Percentiles rank a stretch among this genome's conserved stretches.
These are phyloP conservation scores for Galbula dea DNA, from an alignment of 2,113 vertebrate genomes.

Conservation along the genomic window DNA sequence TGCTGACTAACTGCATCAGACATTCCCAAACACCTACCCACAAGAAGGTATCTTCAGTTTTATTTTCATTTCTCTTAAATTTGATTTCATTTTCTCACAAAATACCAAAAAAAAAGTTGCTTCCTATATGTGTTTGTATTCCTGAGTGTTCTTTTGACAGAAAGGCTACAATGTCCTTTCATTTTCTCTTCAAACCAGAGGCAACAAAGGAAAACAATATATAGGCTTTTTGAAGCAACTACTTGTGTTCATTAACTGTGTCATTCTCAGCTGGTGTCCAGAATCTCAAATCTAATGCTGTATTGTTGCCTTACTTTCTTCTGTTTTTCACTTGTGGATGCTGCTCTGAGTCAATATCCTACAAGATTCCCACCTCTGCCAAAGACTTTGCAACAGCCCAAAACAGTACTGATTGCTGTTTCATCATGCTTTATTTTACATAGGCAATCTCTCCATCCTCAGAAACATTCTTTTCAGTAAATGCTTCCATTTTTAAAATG, in stretches of 20 bases:
- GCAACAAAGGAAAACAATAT: background rate
- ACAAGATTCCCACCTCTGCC: background rate
- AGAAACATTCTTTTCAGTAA: background rate
- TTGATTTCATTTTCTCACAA: background rate
- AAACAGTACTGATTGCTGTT: background rate
- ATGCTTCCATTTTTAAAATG: background rate
- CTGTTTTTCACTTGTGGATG: background rate
- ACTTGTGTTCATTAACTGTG: background rate
- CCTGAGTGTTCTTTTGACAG: background rate
- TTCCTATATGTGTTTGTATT: background rate
- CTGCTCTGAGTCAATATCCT: background rate
- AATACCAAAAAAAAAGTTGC: background rate
- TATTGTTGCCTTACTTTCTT: background rate
- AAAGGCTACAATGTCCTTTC: background rate
- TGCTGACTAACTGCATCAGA: background rate
- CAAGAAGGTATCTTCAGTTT: background rate
- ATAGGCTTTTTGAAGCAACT: background rate
- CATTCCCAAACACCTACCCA: background rate
- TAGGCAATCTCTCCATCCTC: background rate
- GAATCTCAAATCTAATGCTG: background rate
- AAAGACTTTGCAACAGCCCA: background rate
- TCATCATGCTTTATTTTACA: background rate
- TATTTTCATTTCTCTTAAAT: background rate
- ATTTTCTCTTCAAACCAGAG: background rate
- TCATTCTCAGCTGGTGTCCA: background rate